Evolutionary conservation across 2,797 vertebrate genomes (phyloP), one percentile per base, ranked within the genome.

Genomic region (Nyctibius grandis): DNA sequence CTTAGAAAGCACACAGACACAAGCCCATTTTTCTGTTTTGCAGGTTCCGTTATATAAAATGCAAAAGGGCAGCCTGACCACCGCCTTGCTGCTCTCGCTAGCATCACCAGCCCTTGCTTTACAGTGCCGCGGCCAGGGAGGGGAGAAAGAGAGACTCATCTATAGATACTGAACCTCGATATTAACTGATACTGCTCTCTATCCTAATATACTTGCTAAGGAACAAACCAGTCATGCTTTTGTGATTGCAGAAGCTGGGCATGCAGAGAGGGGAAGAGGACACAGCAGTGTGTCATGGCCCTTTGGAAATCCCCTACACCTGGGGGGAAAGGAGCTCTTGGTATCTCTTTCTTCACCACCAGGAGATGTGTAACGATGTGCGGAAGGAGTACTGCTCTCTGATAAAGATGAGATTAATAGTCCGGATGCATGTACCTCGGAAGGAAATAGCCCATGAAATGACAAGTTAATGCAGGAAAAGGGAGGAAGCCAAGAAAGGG

Each of bases 331-430:
- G 36, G 61, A 50, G 63, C 12, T 67, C 72, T 63, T 1, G 0
- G 16, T 40, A 19, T 42, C 6, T 1, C 33, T 63, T 47, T 44
- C 29, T 68, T 76, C 29, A 6, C 34, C 15, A 5, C 47, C 26
- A 29, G 0, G 3, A 83, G 36, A 14, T 4, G 18, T 18, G 38
- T 47, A 45, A 5, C 0, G 2, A 29, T 61, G 23, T 2, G 5
- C 50, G 22, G 18, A 56, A 80, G 34, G 59, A 19, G 9, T 21
- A 11, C 7, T 21, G 21, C 53, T 70, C 5, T 61, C 15, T 59
- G 25, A 31, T 12, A 29, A 19, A 69, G 15, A 26, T 13, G 33
- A 91, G 36, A 63, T 61, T 29, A 34, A 28, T 9, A 50, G 38
- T 38, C 64, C 1, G 4, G 51, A 13, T 5, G 3, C 28, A 4